Conservation (phyloP, 2,113 vertebrate species). For the Elgaria multicarinata region DNA sequence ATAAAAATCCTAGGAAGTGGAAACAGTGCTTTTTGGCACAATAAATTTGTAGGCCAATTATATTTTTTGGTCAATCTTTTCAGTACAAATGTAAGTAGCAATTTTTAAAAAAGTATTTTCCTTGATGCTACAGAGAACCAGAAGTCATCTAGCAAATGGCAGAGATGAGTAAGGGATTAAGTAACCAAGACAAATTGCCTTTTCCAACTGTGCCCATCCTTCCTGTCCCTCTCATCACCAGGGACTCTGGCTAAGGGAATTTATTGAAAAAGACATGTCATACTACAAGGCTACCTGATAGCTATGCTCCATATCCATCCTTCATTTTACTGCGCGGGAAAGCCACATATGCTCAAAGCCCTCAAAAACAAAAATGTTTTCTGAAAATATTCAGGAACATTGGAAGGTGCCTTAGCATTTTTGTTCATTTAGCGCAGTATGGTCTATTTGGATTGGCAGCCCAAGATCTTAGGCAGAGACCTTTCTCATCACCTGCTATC, state of each 20-base stretch:
- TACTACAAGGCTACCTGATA: neutral
- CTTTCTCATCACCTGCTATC: neutral
- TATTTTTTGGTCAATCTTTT: neutral
- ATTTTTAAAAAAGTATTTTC: neutral
- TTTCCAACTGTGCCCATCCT: neutral
- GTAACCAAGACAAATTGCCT: neutral
- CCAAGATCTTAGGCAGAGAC: neutral
- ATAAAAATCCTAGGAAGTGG: neutral
- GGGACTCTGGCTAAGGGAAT: neutral
- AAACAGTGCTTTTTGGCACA: neutral
- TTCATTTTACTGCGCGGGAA: neutral
- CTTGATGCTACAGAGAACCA: neutral
- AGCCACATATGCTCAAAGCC: neutral
- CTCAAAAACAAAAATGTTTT: neutral
- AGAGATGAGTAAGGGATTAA: neutral
- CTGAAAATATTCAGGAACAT: neutral
- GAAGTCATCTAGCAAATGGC: neutral
- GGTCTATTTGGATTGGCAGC: too few relatives aligned
- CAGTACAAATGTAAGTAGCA: neutral
- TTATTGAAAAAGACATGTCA: neutral
- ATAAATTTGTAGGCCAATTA: neutral
- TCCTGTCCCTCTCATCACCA: neutral
- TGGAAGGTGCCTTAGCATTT: neutral
- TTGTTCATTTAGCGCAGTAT: neutral
- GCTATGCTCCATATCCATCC: neutral